These are phyloP conservation scores for Ypsolopha sequella DNA, from an alignment of 2,888 invertebrate species.

Conservation along the genomic window DNA sequence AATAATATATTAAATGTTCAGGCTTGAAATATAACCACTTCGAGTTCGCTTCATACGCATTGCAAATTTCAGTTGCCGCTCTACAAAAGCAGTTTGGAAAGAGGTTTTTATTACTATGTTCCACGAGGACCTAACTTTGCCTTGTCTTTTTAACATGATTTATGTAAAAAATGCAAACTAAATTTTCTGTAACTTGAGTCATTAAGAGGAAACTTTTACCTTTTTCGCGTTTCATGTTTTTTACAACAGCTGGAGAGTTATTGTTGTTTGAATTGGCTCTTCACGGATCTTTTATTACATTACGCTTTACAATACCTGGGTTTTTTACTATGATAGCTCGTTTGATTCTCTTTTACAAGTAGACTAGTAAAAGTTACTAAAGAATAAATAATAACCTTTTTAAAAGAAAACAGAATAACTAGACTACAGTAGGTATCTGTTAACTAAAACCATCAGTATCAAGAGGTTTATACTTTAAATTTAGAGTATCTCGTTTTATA, in stretches of 20 bases:
- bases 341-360: too few species aligned
- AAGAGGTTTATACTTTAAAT: too few species aligned
- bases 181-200: neutral
- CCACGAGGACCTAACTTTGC: conserved; percentile 7
- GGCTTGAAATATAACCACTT: conserved; percentile 2
- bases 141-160: conserved; percentile 1
- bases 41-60: conserved; percentile 2
- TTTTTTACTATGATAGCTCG: too few species aligned
- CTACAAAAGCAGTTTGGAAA: neutral
- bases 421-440: too few species aligned
- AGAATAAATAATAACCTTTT: neutral
- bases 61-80: conserved; percentile 1
- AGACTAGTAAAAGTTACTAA: neutral
- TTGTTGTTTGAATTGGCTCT: too few species aligned
- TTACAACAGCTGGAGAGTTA: too few species aligned
- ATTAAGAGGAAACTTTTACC: neutral
- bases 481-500: too few species aligned
- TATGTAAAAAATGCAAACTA: neutral
- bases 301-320: too few species aligned
- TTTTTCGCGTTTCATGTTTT: neutral
- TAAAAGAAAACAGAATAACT: too few species aligned
- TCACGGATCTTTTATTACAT: too few species aligned
- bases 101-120: neutral
- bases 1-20: conserved; percentile 4
- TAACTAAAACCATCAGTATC: too few species aligned